A percentile compares a stretch with the other conserved stretches of the same genome.
These are phyloP conservation scores for Trichosurus vulpecula DNA, from an alignment of 2,797 vertebrate genomes.

Conservation along the genomic window DNA sequence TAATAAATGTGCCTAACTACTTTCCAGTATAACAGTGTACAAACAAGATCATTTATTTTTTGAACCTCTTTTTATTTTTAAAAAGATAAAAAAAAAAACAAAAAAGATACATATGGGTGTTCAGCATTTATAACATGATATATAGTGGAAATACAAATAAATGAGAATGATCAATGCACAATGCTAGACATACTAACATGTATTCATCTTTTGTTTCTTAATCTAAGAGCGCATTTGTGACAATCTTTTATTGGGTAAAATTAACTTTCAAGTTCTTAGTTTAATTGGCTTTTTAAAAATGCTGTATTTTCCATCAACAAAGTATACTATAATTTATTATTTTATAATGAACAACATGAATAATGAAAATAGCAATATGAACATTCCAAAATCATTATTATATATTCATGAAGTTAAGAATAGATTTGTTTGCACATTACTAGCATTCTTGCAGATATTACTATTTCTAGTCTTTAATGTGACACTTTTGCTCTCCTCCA, in stretches of 20 bases:
- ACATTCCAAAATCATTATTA: background rate
- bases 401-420: background rate
- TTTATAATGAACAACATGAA: no score
- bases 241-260: constrained; percentile 24
- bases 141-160: background rate
- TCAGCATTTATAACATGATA: constrained; percentile 36
- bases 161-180: constrained; percentile 13
- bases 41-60: constrained; percentile 73
- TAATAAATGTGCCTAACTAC: constrained; percentile 79
- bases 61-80: constrained; percentile 37
- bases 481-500: no score
- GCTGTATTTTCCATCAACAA: background rate
- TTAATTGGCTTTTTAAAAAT: constrained; percentile 24
- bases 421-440: background rate
- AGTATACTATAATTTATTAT: background rate
- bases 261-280: background rate
- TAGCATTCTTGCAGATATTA: constrained; percentile 3
- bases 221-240: constrained; percentile 35
- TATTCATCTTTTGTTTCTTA: constrained; percentile 16
- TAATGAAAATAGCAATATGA: background rate
- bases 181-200: background rate
- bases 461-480: constrained; percentile 4
- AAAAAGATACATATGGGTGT: background rate
- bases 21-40: constrained; percentile 54
- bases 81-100: no score